phyloP scores from a whole-genome alignment of 2,797 vertebrate species.

The Dipus sagitta region DNA sequence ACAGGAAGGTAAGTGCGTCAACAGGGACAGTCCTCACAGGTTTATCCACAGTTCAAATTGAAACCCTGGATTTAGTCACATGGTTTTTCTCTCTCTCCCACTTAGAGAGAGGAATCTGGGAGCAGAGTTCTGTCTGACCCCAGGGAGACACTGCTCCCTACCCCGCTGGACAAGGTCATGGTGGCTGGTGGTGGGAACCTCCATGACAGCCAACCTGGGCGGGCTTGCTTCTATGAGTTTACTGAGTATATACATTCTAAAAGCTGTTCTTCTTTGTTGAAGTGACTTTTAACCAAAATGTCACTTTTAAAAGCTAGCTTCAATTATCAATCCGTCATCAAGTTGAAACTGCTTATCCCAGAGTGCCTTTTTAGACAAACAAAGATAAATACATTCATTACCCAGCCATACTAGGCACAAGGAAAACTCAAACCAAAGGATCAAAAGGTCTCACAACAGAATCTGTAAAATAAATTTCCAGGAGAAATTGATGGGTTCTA shows the following conservation, averaged over 20 bases:
- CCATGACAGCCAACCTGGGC: not conserved
- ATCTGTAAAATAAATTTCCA: not conserved
- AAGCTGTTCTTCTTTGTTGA: slow-evolving; percentile 59
- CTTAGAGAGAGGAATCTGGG: rapidly evolving
- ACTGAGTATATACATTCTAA: slow-evolving; percentile 31
- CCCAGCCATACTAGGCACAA: not conserved
- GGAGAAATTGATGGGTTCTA: not conserved
- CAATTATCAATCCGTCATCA: slow-evolving; percentile 53
- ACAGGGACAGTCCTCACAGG: no score
- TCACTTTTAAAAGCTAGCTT: slow-evolving; percentile 70
- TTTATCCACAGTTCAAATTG: not conserved
- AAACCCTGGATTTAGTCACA: not conserved
- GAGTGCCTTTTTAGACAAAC: slow-evolving; percentile 63
- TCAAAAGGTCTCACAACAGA: not conserved
- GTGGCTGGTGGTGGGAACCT: not conserved
- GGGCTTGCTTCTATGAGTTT: not conserved
- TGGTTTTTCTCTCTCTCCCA: not conserved
- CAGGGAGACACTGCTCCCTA: not conserved
- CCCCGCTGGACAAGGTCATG: not conserved
- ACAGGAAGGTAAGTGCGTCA: not conserved
- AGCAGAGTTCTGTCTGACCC: not conserved
- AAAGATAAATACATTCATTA: slow-evolving; percentile 58
- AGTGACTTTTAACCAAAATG: slow-evolving; percentile 70
- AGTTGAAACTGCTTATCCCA: slow-evolving; percentile 7
- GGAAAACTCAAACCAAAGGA: not conserved